These are phyloP conservation scores for Ormyrus labotus DNA, from an alignment of 2,888 invertebrate genomes.

Conservation along the genomic window DNA sequence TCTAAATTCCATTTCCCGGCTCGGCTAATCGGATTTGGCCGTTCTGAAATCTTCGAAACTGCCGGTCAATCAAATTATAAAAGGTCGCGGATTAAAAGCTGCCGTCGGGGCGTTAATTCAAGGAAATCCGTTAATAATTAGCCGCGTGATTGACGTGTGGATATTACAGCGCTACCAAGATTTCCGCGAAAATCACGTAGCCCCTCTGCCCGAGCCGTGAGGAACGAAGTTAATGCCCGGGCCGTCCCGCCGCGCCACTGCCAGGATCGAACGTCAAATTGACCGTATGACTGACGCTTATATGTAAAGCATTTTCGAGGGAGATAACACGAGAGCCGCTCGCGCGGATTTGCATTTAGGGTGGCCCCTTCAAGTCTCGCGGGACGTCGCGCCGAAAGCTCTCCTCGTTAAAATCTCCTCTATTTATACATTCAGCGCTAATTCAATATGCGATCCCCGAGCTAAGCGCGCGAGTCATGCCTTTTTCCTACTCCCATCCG, in stretches of 20 bases:
- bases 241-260: conserved; percentile 12
- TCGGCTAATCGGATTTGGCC: conserved; percentile 32
- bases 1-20: not conserved
- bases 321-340: not conserved
- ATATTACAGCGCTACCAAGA: conserved; percentile 39
- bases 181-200: conserved; percentile 54
- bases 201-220: not conserved
- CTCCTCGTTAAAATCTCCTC: conserved; percentile 58
- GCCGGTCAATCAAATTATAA: conserved; percentile 17
- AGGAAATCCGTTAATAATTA: conserved; percentile 55
- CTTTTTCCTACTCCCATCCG: not conserved
- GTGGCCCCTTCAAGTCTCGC: not conserved
- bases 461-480: conserved; percentile 38
- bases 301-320: conserved; percentile 55
- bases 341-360: conserved; percentile 51
- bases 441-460: conserved; percentile 60
- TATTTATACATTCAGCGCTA: conserved; percentile 62
- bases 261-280: conserved; percentile 56
- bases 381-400: conserved; percentile 26
- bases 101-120: conserved; percentile 15
- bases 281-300: conserved; percentile 57
- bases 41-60: conserved; percentile 14
- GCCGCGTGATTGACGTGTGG: conserved; percentile 48
- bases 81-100: conserved; percentile 13
- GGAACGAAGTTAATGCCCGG: conserved; percentile 40